Base-by-base conservation (phyloP, 2,888 invertebrate species). In the Cacoxenus indagator region DNA sequence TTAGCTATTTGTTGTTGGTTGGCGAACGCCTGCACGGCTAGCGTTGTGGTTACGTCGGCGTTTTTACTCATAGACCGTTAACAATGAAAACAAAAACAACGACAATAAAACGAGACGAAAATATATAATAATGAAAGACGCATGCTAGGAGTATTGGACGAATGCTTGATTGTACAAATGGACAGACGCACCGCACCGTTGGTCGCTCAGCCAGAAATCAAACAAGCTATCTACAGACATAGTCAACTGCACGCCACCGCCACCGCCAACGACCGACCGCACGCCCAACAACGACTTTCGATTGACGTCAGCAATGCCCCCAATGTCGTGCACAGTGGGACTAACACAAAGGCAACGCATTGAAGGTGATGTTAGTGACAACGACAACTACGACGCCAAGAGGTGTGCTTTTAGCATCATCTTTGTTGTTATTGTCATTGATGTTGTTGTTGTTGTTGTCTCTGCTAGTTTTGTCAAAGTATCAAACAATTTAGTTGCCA, bases 271-370 rank as follows among this genome's bases (percentile, higher is more conserved):
- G 19, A 1, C 9, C 48, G 26, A 14, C 57, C 57, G 26, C 81
- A 75, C 82, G 84, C 78, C 82, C 82, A 84, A 80, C 81, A 82
- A 78, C 83, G 83, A 82, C 81, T 84, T 71, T 59, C 27, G 67
- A 86, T 86, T 86, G 86, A 87, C 86, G 86, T 86, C 86, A 86
- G 86, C 86, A 87, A 83, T 87, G 86, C 87, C 87, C 86, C 87
- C 86, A 85, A 86, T 82, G 84, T 77, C 75, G 27, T 31, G 6
- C 19, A 31, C 31, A 14, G 2, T 37, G 37, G 14, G 37, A 37
- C 37, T 11, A 14, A 1, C 37, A 37, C 8, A 37, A 14, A 8
- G 37, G 37, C 5, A 14, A 2, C 1, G 37, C 37, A 14, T 8
- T 37, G 37, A 8, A 11, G 37, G 37, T 14, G 37, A 14, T 37